Evolutionary conservation across 2,888 invertebrate species (phyloP), one percentile per base, ranked within the genome.

Genomic region (Listrodromus nycthemerus): DNA sequence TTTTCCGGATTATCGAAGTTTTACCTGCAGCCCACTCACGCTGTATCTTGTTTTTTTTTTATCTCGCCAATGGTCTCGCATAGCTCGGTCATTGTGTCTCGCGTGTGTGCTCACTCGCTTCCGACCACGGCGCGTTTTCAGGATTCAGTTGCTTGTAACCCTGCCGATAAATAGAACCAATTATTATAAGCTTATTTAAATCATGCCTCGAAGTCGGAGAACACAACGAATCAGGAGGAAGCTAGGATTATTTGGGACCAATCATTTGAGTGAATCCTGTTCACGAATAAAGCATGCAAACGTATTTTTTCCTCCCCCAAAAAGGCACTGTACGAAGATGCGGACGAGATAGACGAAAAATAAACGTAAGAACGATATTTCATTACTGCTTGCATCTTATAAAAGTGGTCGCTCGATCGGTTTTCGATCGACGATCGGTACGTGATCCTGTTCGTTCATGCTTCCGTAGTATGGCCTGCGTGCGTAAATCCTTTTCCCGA

Each of bases 401-500:
- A 71, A 78, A 77, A 81, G 67, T 75, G 76, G 74, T 45, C 48
- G 52, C n/a, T 76, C 73, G 50, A 58, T 85, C 76, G 58, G 21
- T 79, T 84, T 74, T 80, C 66, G 50, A 55, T 75, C 48, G 52
- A 52, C 80, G 76, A 81, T 85, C 66, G 83, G 83, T 85, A 87
- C 70, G 74, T 85, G 86, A 89, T 88, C 90, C 82, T 89, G 90
- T 82, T 89, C 76, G 88, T 91, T 92, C 92, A 93, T 93, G 93
- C 93, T 93, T 83, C 93, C 93, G 83, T 93, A 93, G 91, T 91
- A 89, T 78, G 90, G 87, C 80, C 86, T 81, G 85, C 87, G 89
- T 89, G 90, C 87, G 87, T 82, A 88, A 90, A 90, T 90, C 89
- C 90, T 90, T 88, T 91, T 87, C 85, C 90, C 90, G 61, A 89